These are phyloP conservation scores for Mylabris sibirica DNA, from an alignment of 2,888 invertebrate genomes.

Conservation along the genomic window DNA sequence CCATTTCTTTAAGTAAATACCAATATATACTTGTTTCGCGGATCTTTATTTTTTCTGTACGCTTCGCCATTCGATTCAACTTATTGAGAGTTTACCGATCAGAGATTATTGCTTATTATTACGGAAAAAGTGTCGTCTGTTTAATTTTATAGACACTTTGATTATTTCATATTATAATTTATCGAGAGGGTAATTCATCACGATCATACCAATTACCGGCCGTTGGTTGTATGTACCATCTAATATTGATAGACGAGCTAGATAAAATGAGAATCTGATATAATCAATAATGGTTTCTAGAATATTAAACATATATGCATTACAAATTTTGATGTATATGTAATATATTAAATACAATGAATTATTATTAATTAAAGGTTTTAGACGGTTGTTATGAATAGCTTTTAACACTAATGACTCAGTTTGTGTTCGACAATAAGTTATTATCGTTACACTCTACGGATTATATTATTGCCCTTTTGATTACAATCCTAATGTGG, in stretches of 20 bases:
- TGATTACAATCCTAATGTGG: background rate
- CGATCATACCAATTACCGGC: background rate
- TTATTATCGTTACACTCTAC: background rate
- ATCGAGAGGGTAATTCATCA: slow-evolving; percentile 1
- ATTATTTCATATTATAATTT: background rate
- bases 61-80: background rate
- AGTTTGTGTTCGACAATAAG: slow-evolving; percentile 1
- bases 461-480: slow-evolving; percentile 9
- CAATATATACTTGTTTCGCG: slow-evolving; percentile 44
- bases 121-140: too few relatives aligned
- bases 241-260: slow-evolving; percentile 7
- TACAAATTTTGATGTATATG: background rate
- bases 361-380: slow-evolving; percentile 1
- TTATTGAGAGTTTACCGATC: slow-evolving; percentile 21
- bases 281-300: slow-evolving; percentile 3
- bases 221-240: slow-evolving; percentile 1
- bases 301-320: slow-evolving; percentile 3
- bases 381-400: background rate
- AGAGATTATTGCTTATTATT: slow-evolving; percentile 37
- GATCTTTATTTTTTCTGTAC: slow-evolving; percentile 29
- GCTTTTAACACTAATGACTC: background rate
- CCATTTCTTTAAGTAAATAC: slow-evolving; percentile 41
- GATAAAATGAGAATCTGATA: background rate
- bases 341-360: background rate
- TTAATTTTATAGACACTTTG: background rate